Conservation (phyloP, 1,140 invertebrate species). For the Megathymus violae region DNA sequence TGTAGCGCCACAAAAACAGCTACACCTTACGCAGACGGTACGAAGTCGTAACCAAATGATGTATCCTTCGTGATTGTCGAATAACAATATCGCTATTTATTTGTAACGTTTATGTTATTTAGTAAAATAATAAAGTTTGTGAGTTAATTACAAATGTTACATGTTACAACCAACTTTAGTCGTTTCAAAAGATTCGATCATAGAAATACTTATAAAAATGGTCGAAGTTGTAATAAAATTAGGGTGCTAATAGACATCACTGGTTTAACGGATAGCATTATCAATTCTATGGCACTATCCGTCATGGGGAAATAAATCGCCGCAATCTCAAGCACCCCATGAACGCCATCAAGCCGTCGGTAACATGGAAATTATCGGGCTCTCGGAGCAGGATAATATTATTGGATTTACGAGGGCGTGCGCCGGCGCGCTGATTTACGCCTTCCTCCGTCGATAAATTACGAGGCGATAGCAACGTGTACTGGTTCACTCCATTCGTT, state of each 20-base stretch:
- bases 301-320: slow-evolving; percentile 32
- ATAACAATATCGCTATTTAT: too few species aligned
- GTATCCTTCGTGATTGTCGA: too few species aligned
- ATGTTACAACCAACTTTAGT: too few species aligned
- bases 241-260: slow-evolving; percentile 29
- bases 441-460: slow-evolving; percentile 64
- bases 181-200: too few species aligned
- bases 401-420: slow-evolving; percentile 64
- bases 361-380: slow-evolving; percentile 54
- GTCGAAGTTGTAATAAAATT: not conserved
- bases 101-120: too few species aligned
- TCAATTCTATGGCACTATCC: slow-evolving; percentile 22
- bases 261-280: slow-evolving; percentile 14
- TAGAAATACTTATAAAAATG: too few species aligned
- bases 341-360: slow-evolving; percentile 42
- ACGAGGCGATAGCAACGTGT: slow-evolving; percentile 42
- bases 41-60: too few species aligned
- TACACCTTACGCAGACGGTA: too few species aligned
- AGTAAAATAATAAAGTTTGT: too few species aligned
- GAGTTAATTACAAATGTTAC: too few species aligned
- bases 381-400: slow-evolving; percentile 61
- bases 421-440: slow-evolving; percentile 59
- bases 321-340: slow-evolving; percentile 38
- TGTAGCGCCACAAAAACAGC: too few species aligned
- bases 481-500: slow-evolving; percentile 24